Conservation (phyloP, 2,888 invertebrate genomes). For the Enchytraeus crypticus region DNA sequence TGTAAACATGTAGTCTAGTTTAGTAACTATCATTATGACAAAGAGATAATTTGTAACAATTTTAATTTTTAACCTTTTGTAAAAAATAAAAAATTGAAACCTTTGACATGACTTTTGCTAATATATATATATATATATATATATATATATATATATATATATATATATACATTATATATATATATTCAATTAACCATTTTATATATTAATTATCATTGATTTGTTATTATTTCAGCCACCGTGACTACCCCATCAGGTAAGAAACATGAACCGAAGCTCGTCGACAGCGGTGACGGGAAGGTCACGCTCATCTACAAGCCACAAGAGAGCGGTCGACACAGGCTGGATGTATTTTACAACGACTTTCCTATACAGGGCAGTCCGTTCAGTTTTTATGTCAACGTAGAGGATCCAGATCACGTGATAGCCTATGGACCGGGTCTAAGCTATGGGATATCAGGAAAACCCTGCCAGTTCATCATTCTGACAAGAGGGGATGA, state of each 20-base stretch:
- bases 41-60: too few relatives aligned
- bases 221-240: conserved; percentile 64
- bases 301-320: conserved; percentile 91
- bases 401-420: conserved; percentile 71
- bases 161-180: too few relatives aligned
- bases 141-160: too few relatives aligned
- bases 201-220: too few relatives aligned
- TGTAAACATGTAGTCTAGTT: too few relatives aligned
- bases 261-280: conserved; percentile 63
- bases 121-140: too few relatives aligned
- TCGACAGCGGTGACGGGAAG: conserved; percentile 92
- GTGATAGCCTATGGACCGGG: conserved; percentile 97
- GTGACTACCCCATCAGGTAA: conserved; percentile 92
- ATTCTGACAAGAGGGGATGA: conserved; percentile 78
- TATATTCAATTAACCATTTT: too few relatives aligned
- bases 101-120: too few relatives aligned
- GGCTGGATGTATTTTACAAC: conserved; percentile 85
- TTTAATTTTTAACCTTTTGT: too few relatives aligned
- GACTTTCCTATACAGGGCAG: conserved; percentile 80
- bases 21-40: too few relatives aligned
- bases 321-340: conserved; percentile 85
- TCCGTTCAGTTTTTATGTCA: conserved; percentile 68
- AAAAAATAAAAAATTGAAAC: too few relatives aligned
- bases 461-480: conserved; percentile 87
- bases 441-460: conserved; percentile 79